Evolutionary conservation across 2,113 vertebrate species (phyloP).

Genomic region (Pluvianellus socialis): DNA sequence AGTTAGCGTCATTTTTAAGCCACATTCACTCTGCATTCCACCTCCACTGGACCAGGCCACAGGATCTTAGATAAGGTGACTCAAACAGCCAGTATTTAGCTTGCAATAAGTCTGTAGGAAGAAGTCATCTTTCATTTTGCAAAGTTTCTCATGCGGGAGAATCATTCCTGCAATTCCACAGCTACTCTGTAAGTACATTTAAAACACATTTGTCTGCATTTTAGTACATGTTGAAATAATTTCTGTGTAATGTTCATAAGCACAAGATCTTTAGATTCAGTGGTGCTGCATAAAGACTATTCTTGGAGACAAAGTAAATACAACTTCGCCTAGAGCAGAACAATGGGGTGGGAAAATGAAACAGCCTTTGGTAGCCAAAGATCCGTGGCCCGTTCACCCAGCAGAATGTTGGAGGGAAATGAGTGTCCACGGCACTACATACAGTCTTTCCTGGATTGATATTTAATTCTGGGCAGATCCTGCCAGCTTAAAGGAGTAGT

Average conservation of each 20-base stretch:
- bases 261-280: neutral
- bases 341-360: neutral
- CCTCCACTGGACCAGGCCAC: neutral
- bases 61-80: neutral
- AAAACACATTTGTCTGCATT: neutral
- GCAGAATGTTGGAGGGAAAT: neutral
- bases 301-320: neutral
- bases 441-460: neutral
- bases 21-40: neutral
- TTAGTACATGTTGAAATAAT: neutral
- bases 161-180: neutral
- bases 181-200: neutral
- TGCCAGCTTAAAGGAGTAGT: neutral
- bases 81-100: neutral
- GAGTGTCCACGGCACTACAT: neutral
- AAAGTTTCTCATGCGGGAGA: neutral
- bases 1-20: neutral
- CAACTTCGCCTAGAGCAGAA: neutral
- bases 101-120: neutral
- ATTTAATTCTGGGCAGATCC: neutral
- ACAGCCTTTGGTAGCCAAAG: neutral
- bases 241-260: neutral
- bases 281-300: neutral
- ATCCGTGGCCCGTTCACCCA: neutral
- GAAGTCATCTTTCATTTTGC: neutral